Evolutionary conservation across 2,888 invertebrate species (phyloP).

Genomic region (Platycnemis pennipes): DNA sequence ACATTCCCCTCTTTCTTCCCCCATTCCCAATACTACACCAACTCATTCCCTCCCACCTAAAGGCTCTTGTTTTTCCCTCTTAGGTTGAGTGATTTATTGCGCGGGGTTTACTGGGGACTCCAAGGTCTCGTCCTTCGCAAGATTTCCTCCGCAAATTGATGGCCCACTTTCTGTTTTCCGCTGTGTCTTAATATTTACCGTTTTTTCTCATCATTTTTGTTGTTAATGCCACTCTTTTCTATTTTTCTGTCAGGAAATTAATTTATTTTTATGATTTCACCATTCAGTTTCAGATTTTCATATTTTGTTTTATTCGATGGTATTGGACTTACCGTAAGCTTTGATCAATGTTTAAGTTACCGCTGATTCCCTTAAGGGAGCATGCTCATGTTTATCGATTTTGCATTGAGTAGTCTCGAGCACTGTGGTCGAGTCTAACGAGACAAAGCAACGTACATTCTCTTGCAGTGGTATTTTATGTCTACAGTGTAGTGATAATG

Average conservation of each 20-base stretch:
- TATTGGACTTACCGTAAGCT: too few relatives aligned
- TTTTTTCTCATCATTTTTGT: background rate
- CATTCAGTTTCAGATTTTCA: background rate
- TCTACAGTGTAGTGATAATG: too few relatives aligned
- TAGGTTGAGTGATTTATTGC: slow-evolving; percentile 16
- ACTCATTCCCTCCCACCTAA: background rate
- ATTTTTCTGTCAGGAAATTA: background rate
- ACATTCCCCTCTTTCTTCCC: background rate
- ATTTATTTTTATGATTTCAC: background rate
- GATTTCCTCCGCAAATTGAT: slow-evolving; percentile 12
- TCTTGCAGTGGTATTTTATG: too few relatives aligned
- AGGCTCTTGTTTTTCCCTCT: background rate
- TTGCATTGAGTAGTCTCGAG: too few relatives aligned
- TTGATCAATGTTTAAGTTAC: too few relatives aligned
- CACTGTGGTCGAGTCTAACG: too few relatives aligned
- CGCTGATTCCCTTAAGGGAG: too few relatives aligned
- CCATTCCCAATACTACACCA: background rate
- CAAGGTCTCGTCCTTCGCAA: background rate
- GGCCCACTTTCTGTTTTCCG: background rate
- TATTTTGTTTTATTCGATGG: background rate
- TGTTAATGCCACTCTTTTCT: background rate
- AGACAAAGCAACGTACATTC: too few relatives aligned
- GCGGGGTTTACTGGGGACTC: background rate
- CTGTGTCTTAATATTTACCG: background rate
- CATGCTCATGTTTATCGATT: too few relatives aligned